phyloP scores from a whole-genome alignment of 2,888 invertebrate species.

The Julus scandinavius region DNA sequence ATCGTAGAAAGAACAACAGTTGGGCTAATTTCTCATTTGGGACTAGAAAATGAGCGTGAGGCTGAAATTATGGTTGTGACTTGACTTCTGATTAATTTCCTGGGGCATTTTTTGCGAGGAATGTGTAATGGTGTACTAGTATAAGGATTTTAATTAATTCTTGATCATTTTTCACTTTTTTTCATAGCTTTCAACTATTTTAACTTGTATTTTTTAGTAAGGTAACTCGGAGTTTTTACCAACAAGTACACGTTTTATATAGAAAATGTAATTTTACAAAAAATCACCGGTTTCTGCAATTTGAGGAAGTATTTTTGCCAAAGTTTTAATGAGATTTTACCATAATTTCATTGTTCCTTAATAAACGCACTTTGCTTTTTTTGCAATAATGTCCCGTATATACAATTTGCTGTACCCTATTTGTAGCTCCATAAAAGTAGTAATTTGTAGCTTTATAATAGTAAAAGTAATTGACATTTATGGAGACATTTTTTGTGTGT shows the following conservation, averaged over 20 bases:
- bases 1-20: background rate
- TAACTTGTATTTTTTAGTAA: background rate
- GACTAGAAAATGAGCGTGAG: conserved; percentile 18
- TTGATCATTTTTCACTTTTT: background rate
- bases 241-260: background rate
- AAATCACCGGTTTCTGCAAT: background rate
- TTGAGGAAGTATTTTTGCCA: background rate
- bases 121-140: background rate
- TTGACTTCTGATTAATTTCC: background rate
- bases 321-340: background rate
- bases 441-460: background rate
- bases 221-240: background rate
- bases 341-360: background rate
- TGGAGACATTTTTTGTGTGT: background rate
- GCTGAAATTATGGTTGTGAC: background rate
- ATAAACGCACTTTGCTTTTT: too few relatives aligned
- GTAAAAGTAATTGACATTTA: background rate
- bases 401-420: background rate
- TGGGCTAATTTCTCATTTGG: conserved; percentile 24
- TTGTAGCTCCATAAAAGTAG: background rate
- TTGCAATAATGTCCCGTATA: background rate
- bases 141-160: conserved; percentile 1
- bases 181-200: background rate
- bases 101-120: background rate
- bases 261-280: background rate